Evolutionary conservation across 2,797 vertebrate species (phyloP).

Genomic region (Channa striata): DNA sequence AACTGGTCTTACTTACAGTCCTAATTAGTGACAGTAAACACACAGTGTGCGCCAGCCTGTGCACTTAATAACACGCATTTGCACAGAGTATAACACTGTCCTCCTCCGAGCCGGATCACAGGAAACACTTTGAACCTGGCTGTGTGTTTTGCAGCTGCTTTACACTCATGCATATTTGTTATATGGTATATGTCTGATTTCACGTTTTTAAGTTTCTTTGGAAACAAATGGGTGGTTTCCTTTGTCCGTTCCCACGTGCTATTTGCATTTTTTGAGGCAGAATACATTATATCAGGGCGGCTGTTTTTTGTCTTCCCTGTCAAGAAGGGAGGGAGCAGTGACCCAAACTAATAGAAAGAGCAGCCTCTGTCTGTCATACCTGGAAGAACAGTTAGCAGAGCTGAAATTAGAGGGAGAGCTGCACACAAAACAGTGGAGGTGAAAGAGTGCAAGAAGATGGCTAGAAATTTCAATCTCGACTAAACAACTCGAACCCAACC

Average conservation of each 20-base stretch:
- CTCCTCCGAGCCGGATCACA: background rate
- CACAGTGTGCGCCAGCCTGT: slow-evolving; percentile 6
- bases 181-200: slow-evolving; percentile 28
- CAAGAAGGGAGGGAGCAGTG: slow-evolving; percentile 55
- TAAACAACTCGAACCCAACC: slow-evolving; percentile 42
- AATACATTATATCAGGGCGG: slow-evolving; percentile 40
- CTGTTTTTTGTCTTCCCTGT: slow-evolving; percentile 40
- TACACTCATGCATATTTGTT: background rate
- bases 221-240: slow-evolving; percentile 4
- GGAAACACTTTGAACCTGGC: slow-evolving; percentile 20
- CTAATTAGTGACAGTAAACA: slow-evolving; percentile 66
- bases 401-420: slow-evolving; percentile 44
- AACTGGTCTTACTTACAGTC: slow-evolving; percentile 47
- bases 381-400: slow-evolving; percentile 74
- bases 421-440: slow-evolving; percentile 17
- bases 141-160: slow-evolving; percentile 24
- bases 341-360: slow-evolving; percentile 83
- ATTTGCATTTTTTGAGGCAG: slow-evolving; percentile 44
- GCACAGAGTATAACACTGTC: background rate
- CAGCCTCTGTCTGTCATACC: slow-evolving; percentile 83
- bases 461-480: slow-evolving; percentile 16
- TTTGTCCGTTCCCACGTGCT: slow-evolving; percentile 8
- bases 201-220: slow-evolving; percentile 14
- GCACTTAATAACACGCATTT: slow-evolving; percentile 26
- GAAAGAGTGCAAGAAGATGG: slow-evolving; percentile 11